A percentile compares a stretch with the other conserved stretches of the same genome.
phyloP scores from a whole-genome alignment of 2,113 vertebrate species.

The Lagenorhynchus albirostris region DNA sequence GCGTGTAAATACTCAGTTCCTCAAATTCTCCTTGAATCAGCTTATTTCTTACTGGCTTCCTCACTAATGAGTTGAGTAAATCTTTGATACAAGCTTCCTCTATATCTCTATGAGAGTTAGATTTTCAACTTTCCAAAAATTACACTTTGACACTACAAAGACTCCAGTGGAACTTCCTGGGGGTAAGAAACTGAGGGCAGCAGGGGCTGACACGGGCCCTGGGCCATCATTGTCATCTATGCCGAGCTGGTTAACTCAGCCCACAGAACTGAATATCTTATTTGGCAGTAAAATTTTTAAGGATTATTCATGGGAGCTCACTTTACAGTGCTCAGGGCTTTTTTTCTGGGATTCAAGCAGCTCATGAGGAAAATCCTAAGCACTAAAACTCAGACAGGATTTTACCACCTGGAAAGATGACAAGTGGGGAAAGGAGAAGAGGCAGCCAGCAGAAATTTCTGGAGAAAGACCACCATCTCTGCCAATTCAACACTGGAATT shows the following conservation, averaged over 20 bases:
- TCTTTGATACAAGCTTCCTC: background rate
- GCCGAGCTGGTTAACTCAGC: background rate
- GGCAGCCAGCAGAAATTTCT: background rate
- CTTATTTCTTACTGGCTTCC: background rate
- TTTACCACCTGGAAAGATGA: conserved; percentile 37
- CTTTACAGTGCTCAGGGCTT: background rate
- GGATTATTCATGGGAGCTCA: background rate
- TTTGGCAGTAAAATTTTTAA: conserved; percentile 29
- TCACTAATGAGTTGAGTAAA: background rate
- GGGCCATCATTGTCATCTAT: background rate
- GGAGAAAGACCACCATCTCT: conserved; percentile 15
- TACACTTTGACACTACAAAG: background rate
- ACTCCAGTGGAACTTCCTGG: background rate
- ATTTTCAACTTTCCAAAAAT: background rate
- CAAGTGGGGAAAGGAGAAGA: background rate
- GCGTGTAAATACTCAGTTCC: background rate
- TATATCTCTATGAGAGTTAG: background rate
- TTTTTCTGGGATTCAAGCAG: conserved; percentile 1
- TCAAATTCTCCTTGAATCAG: background rate
- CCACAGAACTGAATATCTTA: background rate
- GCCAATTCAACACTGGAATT: background rate
- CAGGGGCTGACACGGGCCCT: background rate
- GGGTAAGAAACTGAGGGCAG: background rate
- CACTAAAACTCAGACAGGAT: background rate
- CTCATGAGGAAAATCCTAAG: background rate